Evolutionary conservation across 2,113 vertebrate genomes (phyloP), one percentile per base, ranked within the genome.

Genomic region (Pteropus alecto): DNA sequence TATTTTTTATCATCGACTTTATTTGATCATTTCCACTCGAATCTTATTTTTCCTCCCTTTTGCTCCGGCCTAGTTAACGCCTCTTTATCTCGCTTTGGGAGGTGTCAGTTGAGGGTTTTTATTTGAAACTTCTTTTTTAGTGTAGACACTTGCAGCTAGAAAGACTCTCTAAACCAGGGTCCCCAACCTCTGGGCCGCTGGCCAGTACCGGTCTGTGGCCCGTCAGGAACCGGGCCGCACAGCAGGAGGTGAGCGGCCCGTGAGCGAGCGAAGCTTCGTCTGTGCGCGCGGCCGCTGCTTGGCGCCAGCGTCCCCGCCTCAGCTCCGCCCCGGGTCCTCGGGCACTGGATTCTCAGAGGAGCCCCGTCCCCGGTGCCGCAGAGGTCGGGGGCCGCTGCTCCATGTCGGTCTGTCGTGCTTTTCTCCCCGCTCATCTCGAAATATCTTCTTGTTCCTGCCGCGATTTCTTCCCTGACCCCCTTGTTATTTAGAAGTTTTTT

Each of bases 331-430:
- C 46, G 46, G 46, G 2, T 46, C 10, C 8, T 12, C 46, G 11
- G 46, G 46, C 46, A 46, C 46, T 46, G 46, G 46, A 46, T 9
- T 46, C 43, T 46, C 46, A 11, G 46, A 12, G 46, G 46, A 46
- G 46, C 46, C 46, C 7, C 46, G 46, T 9, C 10, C 2, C 9
- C 11, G 46, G 46, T 12, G 46, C 46, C 46, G 2, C 46, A 12
- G 46, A 46, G 46, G 2, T 46, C 11, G 46, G 46, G 43, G 46
- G 46, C 9, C 46, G 10, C 46, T 11, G 46, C 46, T 21, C 26
- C 12, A 4, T 54, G 46, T 5, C 19, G 7, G 28, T 0, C 3
- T 0, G 6, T 10, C 1, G 0, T 14, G 11, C 21, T 6, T 67
- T 28, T 1, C 4, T 68, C n/a, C 67, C 13, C 13, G 0, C 16